Base-by-base conservation (phyloP, 2,113 vertebrate genomes). In the Urocolius indicus region DNA sequence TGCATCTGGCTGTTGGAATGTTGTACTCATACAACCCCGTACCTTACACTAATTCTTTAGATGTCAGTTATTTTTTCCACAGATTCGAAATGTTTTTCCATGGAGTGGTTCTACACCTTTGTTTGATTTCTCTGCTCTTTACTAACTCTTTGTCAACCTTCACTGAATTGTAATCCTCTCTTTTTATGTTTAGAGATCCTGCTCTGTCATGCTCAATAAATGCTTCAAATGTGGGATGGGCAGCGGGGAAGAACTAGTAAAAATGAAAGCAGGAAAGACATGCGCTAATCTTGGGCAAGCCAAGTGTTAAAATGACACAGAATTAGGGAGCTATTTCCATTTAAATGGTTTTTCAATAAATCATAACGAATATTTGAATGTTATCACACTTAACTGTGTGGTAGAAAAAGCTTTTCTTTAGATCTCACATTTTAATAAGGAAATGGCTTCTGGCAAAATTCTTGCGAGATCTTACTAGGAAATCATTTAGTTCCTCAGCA, bases 351-450 rank as follows among this genome's bases (percentile, higher is more conserved):
- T 91, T 87, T 75, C 21, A 86, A 77, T 7, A 87, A 90, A 75
- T 82, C 22, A 66, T 84, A 69, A n/a, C 66, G 81, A 82, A 49
- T 73, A 87, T 52, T 90, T 80, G 61, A 94, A 27, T 78, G 80
- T 84, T 89, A 89, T 96, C 92, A 96, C 95, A 96, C 95, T 97
- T 88, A 80, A 92, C 79, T 89, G 79, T 21, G 59, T 61, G 80
- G 84, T 72, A 92, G 68, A 83, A 59, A 92, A 90, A 34, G 89
- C 89, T 97, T 95, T 87, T 97, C 61, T 68, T 66, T 18, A 55
- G 90, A 79, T 68, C 84, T 93, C 69, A 48, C 89, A 52, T 49
- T 77, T 76, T 75, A 66, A 41, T 45, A 81, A 82, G n/a, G 27
- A 81, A 91, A 62, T 11, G 77, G 94, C 48, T 91, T 73, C 86